Evolutionary conservation across 2,113 vertebrate species (phyloP), one percentile per base, ranked within the genome.

Genomic region (Monopterus albus): DNA sequence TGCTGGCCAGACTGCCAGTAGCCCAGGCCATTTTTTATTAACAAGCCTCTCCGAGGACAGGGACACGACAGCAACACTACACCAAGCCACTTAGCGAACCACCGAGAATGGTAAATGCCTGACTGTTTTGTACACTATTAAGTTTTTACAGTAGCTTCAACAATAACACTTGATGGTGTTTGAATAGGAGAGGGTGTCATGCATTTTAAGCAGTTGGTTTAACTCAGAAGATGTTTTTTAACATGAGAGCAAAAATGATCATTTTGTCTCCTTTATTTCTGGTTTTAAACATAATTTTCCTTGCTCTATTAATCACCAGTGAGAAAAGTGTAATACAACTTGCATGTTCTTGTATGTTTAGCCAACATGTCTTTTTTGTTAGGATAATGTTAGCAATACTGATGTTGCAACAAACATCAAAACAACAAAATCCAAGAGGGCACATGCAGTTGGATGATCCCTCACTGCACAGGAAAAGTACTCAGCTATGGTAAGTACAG

Each of bases 1-100:
- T 62, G 51, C 66, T 15, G 56, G 66, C 78, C 71, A 82, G 85
- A 82, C 75, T 69, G 79, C 75, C 63, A 45, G 85, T 75, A 79
- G 82, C 81, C 78, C 0, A 49, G 36, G 57, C 40, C 33, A 15
- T 6, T 18, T 82, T 66, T 72, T 68, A 79, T 80, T 70, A 78
- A 69, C 42, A 49, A 42, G 33, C 25, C 67, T 60, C 60, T 81
- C 59, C n/a, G 82, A 79, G 79, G 75, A 81, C 6, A 70, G 64
- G 60, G 59, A 64, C 73, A 25, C 45, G 46, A 51, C 62, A 21
- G 59, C 3, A 35, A 60, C 75, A 20, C 62, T 42, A 12, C 42
- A 43, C 76, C 55, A 13, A 36, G 59, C 26, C 69, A 67, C 55
- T 77, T 78, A 77, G 56, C 2, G 14, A 21, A 46, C 0, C 21